Conservation (phyloP, 2,888 invertebrate genomes). For the Drosophila borborema region DNA sequence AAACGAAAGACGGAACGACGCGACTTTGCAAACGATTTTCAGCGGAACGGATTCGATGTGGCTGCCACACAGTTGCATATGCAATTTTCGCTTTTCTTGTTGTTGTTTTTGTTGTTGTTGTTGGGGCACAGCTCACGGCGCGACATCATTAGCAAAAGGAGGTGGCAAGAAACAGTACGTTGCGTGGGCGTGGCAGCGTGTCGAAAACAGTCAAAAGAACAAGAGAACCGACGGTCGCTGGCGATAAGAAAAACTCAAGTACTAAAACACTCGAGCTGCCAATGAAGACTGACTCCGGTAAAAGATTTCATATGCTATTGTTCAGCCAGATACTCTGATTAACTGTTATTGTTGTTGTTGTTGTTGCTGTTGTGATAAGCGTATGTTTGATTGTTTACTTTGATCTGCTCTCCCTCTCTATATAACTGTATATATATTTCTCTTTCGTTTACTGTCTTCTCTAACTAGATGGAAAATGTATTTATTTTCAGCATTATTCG, state of each 20-base stretch:
- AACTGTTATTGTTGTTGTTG: slow-evolving; percentile 10
- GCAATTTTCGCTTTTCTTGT: background rate
- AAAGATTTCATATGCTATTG: slow-evolving; percentile 5
- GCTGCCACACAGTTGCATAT: slow-evolving; percentile 28
- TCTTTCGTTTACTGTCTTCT: slow-evolving; percentile 14
- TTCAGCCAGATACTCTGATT: slow-evolving; percentile 33
- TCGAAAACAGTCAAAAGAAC: slow-evolving; percentile 39
- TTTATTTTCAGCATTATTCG: slow-evolving; percentile 29
- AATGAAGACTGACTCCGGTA: slow-evolving; percentile 41
- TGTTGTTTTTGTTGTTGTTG: slow-evolving; percentile 7
- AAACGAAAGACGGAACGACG: slow-evolving; percentile 32
- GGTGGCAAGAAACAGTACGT: slow-evolving; percentile 26
- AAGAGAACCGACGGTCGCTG: slow-evolving; percentile 49
- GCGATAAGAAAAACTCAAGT: slow-evolving; percentile 39
- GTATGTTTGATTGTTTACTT: slow-evolving; percentile 42
- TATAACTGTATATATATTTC: slow-evolving; percentile 13
- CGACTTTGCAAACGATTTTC: slow-evolving; percentile 31
- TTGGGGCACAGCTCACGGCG: slow-evolving; percentile 49
- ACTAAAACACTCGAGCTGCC: slow-evolving; percentile 30
- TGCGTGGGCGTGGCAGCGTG: slow-evolving; percentile 36
- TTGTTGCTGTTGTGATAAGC: slow-evolving; percentile 49
- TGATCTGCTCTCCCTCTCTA: slow-evolving; percentile 22
- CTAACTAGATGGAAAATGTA: slow-evolving; percentile 9
- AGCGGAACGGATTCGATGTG: slow-evolving; percentile 67
- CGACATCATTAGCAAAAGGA: slow-evolving; percentile 71